phyloP scores from a whole-genome alignment of 2,888 invertebrate genomes.

The Meloe dianella region DNA sequence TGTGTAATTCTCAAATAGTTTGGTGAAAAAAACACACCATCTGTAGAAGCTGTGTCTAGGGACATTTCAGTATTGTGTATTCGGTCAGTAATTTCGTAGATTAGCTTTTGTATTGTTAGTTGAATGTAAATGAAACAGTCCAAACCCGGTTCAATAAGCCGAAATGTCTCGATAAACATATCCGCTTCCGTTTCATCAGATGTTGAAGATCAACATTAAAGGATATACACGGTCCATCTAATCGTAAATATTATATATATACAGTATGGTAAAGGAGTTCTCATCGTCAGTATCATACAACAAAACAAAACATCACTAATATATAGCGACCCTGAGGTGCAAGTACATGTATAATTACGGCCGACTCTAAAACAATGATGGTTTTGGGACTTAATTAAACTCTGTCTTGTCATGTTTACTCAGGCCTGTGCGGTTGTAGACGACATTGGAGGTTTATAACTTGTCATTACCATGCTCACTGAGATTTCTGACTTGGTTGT shows the following conservation, averaged over 20 bases:
- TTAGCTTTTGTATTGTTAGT: slow-evolving; percentile 9
- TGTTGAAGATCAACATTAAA: slow-evolving; percentile 25
- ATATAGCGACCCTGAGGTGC: slow-evolving; percentile 35
- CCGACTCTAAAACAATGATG: slow-evolving; percentile 56
- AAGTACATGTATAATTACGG: slow-evolving; percentile 53
- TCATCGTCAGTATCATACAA: slow-evolving; percentile 20
- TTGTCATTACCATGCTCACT: slow-evolving; percentile 58
- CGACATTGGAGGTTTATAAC: slow-evolving; percentile 58
- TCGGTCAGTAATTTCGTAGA: neutral
- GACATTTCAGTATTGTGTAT: neutral
- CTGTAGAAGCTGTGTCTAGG: neutral
- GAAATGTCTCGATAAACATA: slow-evolving; percentile 19
- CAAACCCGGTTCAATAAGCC: slow-evolving; percentile 16
- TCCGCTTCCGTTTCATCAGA: slow-evolving; percentile 27
- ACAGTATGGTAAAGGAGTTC: slow-evolving; percentile 17
- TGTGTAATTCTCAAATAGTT: too few species aligned
- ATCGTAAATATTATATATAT: too few species aligned
- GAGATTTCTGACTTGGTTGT: slow-evolving; percentile 52
- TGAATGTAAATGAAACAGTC: slow-evolving; percentile 21
- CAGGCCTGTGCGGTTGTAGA: slow-evolving; percentile 53
- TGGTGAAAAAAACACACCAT: neutral
- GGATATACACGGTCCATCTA: slow-evolving; percentile 10
- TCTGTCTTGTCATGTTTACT: slow-evolving; percentile 59
- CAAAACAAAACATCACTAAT: neutral
- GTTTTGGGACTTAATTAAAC: slow-evolving; percentile 59